Percentiles rank a stretch among this genome's conserved stretches.
phyloP scores from a whole-genome alignment of 2,888 invertebrate genomes.

The Cheilosia urbana region DNA sequence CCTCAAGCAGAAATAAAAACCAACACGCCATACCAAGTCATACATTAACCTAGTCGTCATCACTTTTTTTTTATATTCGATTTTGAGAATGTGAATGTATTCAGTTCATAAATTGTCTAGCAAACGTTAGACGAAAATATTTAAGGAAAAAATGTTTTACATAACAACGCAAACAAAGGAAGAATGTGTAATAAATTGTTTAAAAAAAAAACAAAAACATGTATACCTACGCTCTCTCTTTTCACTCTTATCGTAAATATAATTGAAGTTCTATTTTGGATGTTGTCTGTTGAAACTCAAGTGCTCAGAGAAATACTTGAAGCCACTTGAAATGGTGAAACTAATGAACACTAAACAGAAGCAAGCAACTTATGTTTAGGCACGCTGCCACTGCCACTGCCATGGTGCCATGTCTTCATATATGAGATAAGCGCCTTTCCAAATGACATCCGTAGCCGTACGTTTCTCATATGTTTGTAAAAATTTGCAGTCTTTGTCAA shows the following conservation, averaged over 20 bases:
- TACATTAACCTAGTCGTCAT: too few species aligned
- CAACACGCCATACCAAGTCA: too few species aligned
- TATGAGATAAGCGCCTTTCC: constrained; percentile 43
- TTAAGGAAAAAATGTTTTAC: neutral
- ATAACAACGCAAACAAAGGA: neutral
- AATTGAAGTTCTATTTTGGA: constrained; percentile 70
- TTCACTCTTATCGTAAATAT: constrained; percentile 41
- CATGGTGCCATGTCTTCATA: constrained; percentile 17
- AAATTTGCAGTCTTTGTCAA: constrained; percentile 42
- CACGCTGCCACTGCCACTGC: constrained; percentile 21
- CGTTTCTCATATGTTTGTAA: constrained; percentile 46
- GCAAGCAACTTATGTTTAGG: constrained; percentile 57
- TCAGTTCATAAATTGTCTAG: constrained; percentile 11
- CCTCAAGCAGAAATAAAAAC: too few species aligned
- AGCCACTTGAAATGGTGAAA: constrained; percentile 59
- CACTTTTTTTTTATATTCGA: too few species aligned
- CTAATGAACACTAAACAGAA: constrained; percentile 67
- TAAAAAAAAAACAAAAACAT: constrained; percentile 13
- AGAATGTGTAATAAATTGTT: neutral
- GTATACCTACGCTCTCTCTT: constrained; percentile 6
- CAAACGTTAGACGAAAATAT: neutral
- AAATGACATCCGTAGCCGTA: constrained; percentile 9
- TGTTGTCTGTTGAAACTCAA: constrained; percentile 47
- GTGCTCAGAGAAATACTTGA: constrained; percentile 47
- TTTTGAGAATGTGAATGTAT: too few species aligned